These are phyloP conservation scores for Oncorhynchus mykiss DNA, from an alignment of 2,113 vertebrate genomes.

Conservation along the genomic window DNA sequence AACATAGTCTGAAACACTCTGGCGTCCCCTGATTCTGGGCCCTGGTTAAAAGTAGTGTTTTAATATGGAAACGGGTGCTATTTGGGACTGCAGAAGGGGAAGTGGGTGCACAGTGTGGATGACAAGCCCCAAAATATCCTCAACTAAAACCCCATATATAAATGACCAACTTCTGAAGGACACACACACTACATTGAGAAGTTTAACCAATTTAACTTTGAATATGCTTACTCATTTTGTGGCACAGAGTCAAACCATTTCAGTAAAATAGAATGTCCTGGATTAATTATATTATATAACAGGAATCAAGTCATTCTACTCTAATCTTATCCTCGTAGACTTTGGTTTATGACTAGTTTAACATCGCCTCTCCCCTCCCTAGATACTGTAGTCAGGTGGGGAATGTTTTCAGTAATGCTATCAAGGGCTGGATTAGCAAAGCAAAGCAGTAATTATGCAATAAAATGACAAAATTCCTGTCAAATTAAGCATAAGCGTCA, in stretches of 20 bases:
- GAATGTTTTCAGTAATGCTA: background rate
- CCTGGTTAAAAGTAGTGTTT: no score
- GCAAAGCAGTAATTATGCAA: no score
- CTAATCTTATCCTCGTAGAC: conserved; percentile 54
- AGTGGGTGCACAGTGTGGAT: no score
- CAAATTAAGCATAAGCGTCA: background rate
- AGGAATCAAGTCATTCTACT: background rate
- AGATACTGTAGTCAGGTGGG: background rate
- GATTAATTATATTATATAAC: background rate
- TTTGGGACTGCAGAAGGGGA: no score
- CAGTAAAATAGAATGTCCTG: background rate
- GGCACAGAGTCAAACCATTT: background rate
- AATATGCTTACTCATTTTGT: background rate
- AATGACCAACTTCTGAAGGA: no score
- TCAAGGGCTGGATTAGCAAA: background rate
- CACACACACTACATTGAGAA: no score
- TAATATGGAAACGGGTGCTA: no score
- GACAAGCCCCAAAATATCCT: no score
- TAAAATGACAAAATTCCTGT: background rate
- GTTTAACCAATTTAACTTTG: background rate
- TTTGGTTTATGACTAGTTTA: conserved; percentile 62
- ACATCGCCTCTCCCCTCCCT: conserved; percentile 1
- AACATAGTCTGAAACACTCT: no score
- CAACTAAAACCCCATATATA: no score
- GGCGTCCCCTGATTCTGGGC: no score